Evolutionary conservation across 2,888 invertebrate genomes (phyloP).

Genomic region (Cordylochernes scorpioides): DNA sequence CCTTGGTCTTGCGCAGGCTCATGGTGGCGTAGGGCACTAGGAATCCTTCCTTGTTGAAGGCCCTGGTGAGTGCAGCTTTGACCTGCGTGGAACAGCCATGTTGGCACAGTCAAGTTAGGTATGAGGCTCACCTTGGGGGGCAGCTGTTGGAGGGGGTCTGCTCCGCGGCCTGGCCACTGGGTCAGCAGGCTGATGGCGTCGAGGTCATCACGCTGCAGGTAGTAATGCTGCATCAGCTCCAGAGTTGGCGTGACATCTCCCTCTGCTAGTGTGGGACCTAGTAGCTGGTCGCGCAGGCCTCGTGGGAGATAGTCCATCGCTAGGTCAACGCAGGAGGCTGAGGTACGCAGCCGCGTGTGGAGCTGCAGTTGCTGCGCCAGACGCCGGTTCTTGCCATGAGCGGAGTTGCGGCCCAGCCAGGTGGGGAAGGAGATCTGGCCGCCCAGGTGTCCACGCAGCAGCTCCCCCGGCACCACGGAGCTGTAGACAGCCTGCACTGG

Average conservation of each 20-base stretch:
- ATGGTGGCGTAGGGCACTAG: constrained; percentile 43
- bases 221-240: constrained; percentile 49
- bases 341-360: constrained; percentile 54
- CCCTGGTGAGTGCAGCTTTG: constrained; percentile 57
- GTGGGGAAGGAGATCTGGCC: constrained; percentile 65
- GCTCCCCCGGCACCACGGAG: constrained; percentile 64
- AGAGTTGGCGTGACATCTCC: constrained; percentile 45
- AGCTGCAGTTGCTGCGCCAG: constrained; percentile 53
- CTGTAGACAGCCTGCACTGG: constrained; percentile 59
- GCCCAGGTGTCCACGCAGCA: constrained; percentile 48
- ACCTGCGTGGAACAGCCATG: too few species aligned
- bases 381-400: constrained; percentile 46
- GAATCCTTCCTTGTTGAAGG: constrained; percentile 58
- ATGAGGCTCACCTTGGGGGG: too few species aligned
- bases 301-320: constrained; percentile 65
- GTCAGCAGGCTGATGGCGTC: constrained; percentile 63
- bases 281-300: constrained; percentile 43
- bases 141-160: too few species aligned
- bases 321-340: constrained; percentile 50
- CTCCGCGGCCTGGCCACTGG: constrained; percentile 54
- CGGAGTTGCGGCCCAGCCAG: constrained; percentile 90
- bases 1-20: constrained; percentile 12
- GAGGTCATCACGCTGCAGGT: constrained; percentile 64
- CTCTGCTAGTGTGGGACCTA: constrained; percentile 41
- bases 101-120: too few species aligned